A percentile compares a stretch with the other conserved stretches of the same genome.
Conservation (phyloP, 2,797 vertebrate genomes). For the Fundulus diaphanus region DNA sequence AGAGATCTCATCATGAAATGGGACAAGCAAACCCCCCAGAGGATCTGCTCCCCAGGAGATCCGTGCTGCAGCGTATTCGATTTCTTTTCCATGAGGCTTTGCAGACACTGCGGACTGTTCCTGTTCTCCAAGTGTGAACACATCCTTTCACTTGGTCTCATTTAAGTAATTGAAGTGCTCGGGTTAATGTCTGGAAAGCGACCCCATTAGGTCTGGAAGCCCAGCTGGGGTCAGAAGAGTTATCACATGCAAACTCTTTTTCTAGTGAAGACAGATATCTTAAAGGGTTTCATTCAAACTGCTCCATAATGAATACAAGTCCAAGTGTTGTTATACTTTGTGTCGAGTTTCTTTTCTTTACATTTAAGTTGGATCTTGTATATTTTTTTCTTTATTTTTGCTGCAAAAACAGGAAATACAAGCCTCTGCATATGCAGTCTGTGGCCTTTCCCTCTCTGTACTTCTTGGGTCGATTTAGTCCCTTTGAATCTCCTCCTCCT, state of each 20-base stretch:
- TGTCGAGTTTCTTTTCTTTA: not conserved
- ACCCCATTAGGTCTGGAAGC: slow-evolving; percentile 52
- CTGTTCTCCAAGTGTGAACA: slow-evolving; percentile 61
- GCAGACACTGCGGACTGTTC: slow-evolving; percentile 39
- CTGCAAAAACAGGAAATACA: slow-evolving; percentile 83
- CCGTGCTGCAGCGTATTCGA: slow-evolving; percentile 46
- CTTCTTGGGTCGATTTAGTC: slow-evolving; percentile 82
- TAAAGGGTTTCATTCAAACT: not conserved
- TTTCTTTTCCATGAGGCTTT: slow-evolving; percentile 71
- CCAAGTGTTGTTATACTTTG: not conserved
- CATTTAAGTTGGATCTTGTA: not conserved
- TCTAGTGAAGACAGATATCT: not conserved
- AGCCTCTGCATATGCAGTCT: slow-evolving; percentile 86
- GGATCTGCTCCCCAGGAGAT: slow-evolving; percentile 60
- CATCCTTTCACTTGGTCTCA: slow-evolving; percentile 62
- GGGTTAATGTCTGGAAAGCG: slow-evolving; percentile 35
- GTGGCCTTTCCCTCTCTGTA: slow-evolving; percentile 84
- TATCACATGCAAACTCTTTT: slow-evolving; percentile 6
- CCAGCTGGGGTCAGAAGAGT: not conserved
- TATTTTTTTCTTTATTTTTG: slow-evolving; percentile 18
- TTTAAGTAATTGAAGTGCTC: slow-evolving; percentile 73
- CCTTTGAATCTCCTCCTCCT: slow-evolving; percentile 80
- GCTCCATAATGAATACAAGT: not conserved
- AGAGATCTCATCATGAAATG: slow-evolving; percentile 60
- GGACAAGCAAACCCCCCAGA: slow-evolving; percentile 36